Base-by-base conservation (phyloP, 1,140 invertebrate genomes). In the Drosophila ananassae region DNA sequence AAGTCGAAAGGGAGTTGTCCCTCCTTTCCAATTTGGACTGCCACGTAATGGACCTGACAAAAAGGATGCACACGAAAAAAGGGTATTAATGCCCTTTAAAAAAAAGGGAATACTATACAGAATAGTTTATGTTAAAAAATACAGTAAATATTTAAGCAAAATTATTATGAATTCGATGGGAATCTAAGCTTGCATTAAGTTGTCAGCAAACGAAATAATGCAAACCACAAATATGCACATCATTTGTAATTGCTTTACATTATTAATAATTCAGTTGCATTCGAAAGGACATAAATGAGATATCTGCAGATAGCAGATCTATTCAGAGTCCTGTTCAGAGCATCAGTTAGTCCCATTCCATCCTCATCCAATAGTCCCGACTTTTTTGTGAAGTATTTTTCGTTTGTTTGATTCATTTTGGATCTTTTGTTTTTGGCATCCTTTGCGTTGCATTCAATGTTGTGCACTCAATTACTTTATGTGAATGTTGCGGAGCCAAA, bases 381-480 rank as follows among this genome's bases (percentile, higher is more conserved):
- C 2, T n/a, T 37, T 69, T 39, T 57, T 39, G 4, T 25, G n/a
- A 1, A 8, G 21, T 6, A 21, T 37, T 73, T 67, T 61, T 61
- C 66, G 41, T 56, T 54, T 79, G 51, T 58, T 57, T 67, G 63
- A 67, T 67, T 67, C 60, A 48, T 67, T 51, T 77, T 62, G 56
- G 24, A 37, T 41, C 61, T 60, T 44, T 48, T 80, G 72, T 73
- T 73, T 74, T 63, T 60, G 25, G 25, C 32, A 12, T 68, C 51
- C 44, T 69, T 50, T 69, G 47, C 46, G 52, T 13, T 66, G 62
- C 63, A 82, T 79, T 83, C 77, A 81, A 77, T 80, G 79, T 68
- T 67, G 53, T 80, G 77, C 80, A 84, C 81, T 84, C 81, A 84
- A 84, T 84, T 84, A 77, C 66, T 72, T 75, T 62, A 73, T 77